Evolutionary conservation across 1,140 invertebrate genomes (phyloP).

Genomic region (Platorchestia sp.): DNA sequence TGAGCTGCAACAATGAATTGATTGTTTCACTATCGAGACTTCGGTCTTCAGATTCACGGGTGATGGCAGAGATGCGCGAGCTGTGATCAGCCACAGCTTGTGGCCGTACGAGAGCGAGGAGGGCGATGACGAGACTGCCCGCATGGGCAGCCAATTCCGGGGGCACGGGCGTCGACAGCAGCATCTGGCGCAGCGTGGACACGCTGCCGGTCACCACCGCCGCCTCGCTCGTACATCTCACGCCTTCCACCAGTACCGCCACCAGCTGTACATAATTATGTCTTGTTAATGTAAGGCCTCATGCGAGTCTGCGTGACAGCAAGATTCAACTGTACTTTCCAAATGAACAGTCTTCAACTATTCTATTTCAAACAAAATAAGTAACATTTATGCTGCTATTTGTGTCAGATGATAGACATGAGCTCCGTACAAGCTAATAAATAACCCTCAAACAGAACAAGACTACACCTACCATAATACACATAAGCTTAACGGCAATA

Average conservation of each 20-base stretch:
- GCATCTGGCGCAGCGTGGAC: background rate
- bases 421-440: too few relatives aligned
- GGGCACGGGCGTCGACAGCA: background rate
- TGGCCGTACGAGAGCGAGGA: background rate
- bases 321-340: background rate
- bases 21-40: background rate
- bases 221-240: background rate
- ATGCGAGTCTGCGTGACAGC: background rate
- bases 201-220: slow-evolving; percentile 26
- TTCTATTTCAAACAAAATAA: too few relatives aligned
- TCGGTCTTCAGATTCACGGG: background rate
- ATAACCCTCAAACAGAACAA: too few relatives aligned
- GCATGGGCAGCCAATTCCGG: background rate
- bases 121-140: background rate
- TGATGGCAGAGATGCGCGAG: background rate
- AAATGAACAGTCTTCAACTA: background rate
- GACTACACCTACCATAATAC: too few relatives aligned
- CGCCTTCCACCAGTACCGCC: slow-evolving; percentile 38
- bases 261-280: background rate
- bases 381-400: too few relatives aligned
- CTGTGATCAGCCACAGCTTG: background rate
- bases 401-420: too few relatives aligned
- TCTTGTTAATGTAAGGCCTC: background rate
- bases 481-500: too few relatives aligned
- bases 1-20: background rate